Conservation (phyloP, 2,113 vertebrate genomes). For the Brachyhypopomus gauderio region DNA sequence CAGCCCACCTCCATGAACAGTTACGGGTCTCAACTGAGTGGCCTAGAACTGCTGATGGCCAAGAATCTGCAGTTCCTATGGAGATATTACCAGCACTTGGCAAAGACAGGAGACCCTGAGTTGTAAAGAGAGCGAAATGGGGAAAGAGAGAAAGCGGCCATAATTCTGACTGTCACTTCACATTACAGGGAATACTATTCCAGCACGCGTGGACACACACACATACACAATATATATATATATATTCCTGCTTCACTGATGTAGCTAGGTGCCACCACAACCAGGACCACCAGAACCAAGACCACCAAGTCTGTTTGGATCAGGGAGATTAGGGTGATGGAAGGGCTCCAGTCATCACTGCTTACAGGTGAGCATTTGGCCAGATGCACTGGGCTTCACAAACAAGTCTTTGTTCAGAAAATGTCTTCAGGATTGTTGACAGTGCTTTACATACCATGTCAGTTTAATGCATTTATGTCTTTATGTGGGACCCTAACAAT, state of each 20-base stretch:
- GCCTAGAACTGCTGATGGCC: slow-evolving; percentile 66
- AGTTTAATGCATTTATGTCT: slow-evolving; percentile 11
- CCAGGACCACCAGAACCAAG: neutral
- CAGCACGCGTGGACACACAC: neutral
- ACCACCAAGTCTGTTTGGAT: slow-evolving; percentile 42
- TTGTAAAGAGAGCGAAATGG: slow-evolving; percentile 41
- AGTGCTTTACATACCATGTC: neutral
- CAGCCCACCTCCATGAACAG: slow-evolving; percentile 78
- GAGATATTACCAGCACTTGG: slow-evolving; percentile 50
- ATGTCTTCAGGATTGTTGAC: slow-evolving; percentile 17
- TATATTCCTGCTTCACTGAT: slow-evolving; percentile 23
- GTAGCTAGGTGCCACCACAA: slow-evolving; percentile 29
- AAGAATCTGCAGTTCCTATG: slow-evolving; percentile 43
- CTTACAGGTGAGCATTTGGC: slow-evolving; percentile 46
- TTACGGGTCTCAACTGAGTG: slow-evolving; percentile 86
- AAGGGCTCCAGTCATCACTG: slow-evolving; percentile 45
- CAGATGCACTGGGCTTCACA: neutral
- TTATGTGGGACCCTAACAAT: slow-evolving; percentile 2
- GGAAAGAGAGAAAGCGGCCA: slow-evolving; percentile 37
- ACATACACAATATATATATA: slow-evolving; percentile 1
- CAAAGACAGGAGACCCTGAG: slow-evolving; percentile 21
- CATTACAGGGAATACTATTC: slow-evolving; percentile 43
- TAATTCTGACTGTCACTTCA: slow-evolving; percentile 51
- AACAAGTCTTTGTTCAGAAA: slow-evolving; percentile 16
- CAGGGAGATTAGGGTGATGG: slow-evolving; percentile 67